These are phyloP conservation scores for Leucozona laternaria DNA, from an alignment of 2,888 invertebrate species.

Conservation along the genomic window DNA sequence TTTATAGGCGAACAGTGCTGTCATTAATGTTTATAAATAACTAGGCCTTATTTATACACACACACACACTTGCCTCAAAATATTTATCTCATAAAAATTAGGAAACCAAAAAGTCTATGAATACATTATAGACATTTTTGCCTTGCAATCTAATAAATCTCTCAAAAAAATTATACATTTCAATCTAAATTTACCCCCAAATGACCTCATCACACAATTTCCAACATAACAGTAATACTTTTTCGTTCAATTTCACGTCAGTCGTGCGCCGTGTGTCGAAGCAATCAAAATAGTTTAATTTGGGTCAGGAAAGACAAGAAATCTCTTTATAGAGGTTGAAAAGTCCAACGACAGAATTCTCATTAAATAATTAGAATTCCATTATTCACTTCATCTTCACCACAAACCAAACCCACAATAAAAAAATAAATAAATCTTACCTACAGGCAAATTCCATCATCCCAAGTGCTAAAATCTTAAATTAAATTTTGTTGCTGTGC, in stretches of 20 bases:
- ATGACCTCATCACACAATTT: conserved; percentile 23
- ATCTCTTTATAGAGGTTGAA: neutral
- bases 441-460: conserved; percentile 32
- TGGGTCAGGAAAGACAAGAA: conserved; percentile 9
- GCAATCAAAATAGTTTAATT: conserved; percentile 22
- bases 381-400: conserved; percentile 33
- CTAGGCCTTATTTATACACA: neutral
- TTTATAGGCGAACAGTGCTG: neutral
- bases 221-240: neutral
- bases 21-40: neutral
- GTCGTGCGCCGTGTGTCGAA: too few relatives aligned
- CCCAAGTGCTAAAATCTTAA: conserved; percentile 50
- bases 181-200: conserved; percentile 22
- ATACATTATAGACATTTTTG: neutral
- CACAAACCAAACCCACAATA: neutral
- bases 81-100: neutral
- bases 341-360: conserved; percentile 19
- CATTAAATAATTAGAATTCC: conserved; percentile 53
- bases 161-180: neutral
- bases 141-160: neutral
- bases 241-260: conserved; percentile 5
- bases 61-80: neutral
- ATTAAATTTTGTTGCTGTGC: conserved; percentile 27
- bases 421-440: neutral
- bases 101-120: neutral